Conservation (phyloP, 2,888 invertebrate species). For the Meganola albula region DNA sequence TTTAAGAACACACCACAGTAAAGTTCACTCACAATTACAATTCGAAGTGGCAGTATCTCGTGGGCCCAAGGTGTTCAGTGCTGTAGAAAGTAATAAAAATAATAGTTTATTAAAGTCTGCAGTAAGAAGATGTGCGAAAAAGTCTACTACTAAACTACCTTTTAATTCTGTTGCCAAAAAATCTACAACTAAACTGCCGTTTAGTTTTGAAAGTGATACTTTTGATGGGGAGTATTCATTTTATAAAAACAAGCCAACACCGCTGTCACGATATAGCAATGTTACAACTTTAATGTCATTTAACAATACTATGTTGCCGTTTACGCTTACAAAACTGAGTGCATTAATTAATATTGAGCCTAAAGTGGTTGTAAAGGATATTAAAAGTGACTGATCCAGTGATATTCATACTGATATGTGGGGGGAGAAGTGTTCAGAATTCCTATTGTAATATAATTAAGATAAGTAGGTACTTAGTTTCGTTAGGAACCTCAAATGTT, state of each 20-base stretch:
- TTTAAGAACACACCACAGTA: constrained; percentile 38
- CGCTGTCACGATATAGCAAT: constrained; percentile 50
- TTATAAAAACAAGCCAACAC: constrained; percentile 62
- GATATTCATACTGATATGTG: constrained; percentile 1
- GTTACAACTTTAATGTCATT: constrained; percentile 74
- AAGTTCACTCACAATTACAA: constrained; percentile 29
- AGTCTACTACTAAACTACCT: constrained; percentile 55
- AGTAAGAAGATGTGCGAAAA: constrained; percentile 40
- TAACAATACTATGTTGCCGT: constrained; percentile 62
- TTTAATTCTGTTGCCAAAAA: constrained; percentile 52
- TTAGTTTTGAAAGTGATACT: constrained; percentile 13
- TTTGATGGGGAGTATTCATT: constrained; percentile 52
- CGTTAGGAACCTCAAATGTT: too few relatives aligned
- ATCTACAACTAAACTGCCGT: constrained; percentile 69
- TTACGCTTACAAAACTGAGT: constrained; percentile 67
- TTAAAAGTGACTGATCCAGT: constrained; percentile 17
- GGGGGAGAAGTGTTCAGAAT: background rate
- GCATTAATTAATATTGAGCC: constrained; percentile 73
- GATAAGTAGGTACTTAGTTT: too few relatives aligned
- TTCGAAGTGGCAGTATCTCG: constrained; percentile 27
- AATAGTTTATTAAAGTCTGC: constrained; percentile 8
- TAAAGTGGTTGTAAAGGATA: constrained; percentile 58
- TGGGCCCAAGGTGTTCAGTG: constrained; percentile 14
- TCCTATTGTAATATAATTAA: background rate
- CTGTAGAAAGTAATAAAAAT: constrained; percentile 21